Evolutionary conservation across 2,113 vertebrate species (phyloP).

Genomic region (Salvelinus sp.): DNA sequence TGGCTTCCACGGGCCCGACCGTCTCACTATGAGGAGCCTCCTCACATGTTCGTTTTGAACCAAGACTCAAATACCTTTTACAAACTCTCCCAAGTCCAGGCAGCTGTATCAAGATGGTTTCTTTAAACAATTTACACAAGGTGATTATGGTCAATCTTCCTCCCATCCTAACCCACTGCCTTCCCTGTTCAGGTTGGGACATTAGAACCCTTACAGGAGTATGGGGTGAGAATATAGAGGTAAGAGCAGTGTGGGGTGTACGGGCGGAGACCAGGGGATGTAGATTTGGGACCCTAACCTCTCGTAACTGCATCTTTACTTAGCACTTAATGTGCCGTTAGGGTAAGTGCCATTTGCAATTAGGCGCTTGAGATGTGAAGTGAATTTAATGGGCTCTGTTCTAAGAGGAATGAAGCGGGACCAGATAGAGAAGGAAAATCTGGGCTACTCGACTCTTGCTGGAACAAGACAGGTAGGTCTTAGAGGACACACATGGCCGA

Average conservation of each 20-base stretch:
- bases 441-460: neutral
- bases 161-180: neutral
- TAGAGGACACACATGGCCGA: neutral
- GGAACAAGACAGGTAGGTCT: neutral
- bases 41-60: slow-evolving; percentile 22
- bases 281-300: too few species aligned
- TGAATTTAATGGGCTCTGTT: neutral
- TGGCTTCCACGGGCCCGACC: slow-evolving; percentile 3
- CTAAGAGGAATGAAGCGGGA: neutral
- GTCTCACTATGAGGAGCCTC: slow-evolving; percentile 23
- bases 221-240: too few species aligned
- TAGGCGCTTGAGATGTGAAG: neutral
- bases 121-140: slow-evolving; percentile 57
- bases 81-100: slow-evolving; percentile 18
- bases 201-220: neutral
- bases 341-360: neutral
- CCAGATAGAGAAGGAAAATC: neutral
- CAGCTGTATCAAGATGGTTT: slow-evolving; percentile 45
- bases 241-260: neutral
- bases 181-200: neutral
- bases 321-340: neutral
- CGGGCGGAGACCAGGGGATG: neutral
- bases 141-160: slow-evolving; percentile 28
- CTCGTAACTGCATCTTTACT: neutral
- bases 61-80: slow-evolving; percentile 35